Evolutionary conservation across 1,140 invertebrate species (phyloP).

Genomic region (Aphelinus atriplicis): DNA sequence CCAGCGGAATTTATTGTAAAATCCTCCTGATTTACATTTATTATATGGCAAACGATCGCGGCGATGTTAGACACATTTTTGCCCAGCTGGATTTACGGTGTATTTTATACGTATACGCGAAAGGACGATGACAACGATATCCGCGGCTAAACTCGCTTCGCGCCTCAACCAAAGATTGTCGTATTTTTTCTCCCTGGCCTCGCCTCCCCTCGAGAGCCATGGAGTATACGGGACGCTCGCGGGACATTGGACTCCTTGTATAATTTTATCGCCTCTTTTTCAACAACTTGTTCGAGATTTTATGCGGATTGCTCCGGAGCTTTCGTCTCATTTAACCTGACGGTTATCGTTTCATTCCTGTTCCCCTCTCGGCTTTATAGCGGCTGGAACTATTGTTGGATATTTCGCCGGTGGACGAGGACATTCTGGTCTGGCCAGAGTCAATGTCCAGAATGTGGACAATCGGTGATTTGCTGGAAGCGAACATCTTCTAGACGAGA

Average conservation of each 20-base stretch:
- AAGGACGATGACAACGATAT: slow-evolving; percentile 25
- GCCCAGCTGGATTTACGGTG: slow-evolving; percentile 17
- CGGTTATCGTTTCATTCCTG: no score
- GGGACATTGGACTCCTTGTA: slow-evolving; percentile 29
- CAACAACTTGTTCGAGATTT: slow-evolving; percentile 23
- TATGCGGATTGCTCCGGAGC: slow-evolving; percentile 12
- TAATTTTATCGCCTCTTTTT: slow-evolving; percentile 31
- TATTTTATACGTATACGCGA: slow-evolving; percentile 19
- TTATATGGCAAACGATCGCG: background rate
- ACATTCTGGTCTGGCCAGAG: no score
- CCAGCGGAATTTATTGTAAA: background rate
- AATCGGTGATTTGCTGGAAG: no score
- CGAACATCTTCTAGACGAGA: no score
- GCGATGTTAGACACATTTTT: slow-evolving; percentile 18
- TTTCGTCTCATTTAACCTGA: slow-evolving; percentile 27
- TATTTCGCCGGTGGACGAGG: no score
- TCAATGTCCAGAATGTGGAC: no score
- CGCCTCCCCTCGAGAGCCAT: no score
- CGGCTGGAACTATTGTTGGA: no score
- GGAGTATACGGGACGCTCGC: background rate
- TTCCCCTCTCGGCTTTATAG: no score
- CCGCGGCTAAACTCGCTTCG: slow-evolving; percentile 16
- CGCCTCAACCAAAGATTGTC: slow-evolving; percentile 7
- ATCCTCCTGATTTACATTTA: slow-evolving; percentile 30
- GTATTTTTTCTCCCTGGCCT: background rate